Evolutionary conservation across 2,888 invertebrate genomes (phyloP), one percentile per base, ranked within the genome.

Genomic region (Drosophila testacea): DNA sequence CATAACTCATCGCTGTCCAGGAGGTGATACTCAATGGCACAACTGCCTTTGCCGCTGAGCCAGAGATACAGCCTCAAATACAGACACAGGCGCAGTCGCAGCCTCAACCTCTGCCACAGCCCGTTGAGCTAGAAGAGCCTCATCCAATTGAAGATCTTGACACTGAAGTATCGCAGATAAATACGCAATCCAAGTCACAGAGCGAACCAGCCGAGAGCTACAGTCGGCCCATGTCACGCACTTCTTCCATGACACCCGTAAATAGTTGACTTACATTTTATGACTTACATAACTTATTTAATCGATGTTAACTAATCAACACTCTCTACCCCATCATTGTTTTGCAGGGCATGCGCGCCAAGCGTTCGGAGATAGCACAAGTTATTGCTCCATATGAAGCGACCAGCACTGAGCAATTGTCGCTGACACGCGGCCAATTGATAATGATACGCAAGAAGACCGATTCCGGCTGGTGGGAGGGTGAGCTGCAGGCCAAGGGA

Each of bases 401-500:
- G 1, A 97, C 96, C 59, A 98, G 98, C 85, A 92, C 96, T 0
- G 99, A 99, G 89, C 99, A 99, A 92, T 93, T 99, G 42, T 96
- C 96, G 13, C 93, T 99, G 36, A 95, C 95, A 79, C 95, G 97
- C 67, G 99, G 99, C 0, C 99, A 99, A 89, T 93, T 99, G 63
- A 96, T 99, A 64, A 96, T 98, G 94, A 97, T 99, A n/a, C 95
- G 98, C 27, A 99, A 99, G 93, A 99, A 98, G 91, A 98, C 98
- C 0, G 96, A 97, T 83, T 97, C 97, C 51, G 99, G 99, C 22
- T 99, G 99, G 99, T 99, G 99, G 99, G 99, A 99, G 93, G 99
- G 99, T 1, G 99, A 99, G 93, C 93, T 99, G 46, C 98, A 98
- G 93, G 98, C 95, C 2, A 96, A 96, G 90, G 98, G 98, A 0